Evolutionary conservation across 2,888 invertebrate genomes (phyloP).

Genomic region (Rotaria sp.): DNA sequence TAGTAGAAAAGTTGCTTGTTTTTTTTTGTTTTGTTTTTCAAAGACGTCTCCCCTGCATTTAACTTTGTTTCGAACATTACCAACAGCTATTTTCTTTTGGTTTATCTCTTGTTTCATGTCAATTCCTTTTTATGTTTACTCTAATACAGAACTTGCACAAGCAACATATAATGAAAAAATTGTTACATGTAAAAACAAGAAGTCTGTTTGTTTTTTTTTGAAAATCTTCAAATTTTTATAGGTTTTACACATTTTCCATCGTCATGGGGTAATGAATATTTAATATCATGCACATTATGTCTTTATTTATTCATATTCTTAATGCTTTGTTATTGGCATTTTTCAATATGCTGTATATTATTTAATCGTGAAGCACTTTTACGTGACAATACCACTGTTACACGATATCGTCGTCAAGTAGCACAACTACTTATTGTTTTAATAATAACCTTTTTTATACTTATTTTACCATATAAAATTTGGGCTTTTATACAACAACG

Average conservation of each 20-base stretch:
- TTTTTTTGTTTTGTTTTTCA: neutral
- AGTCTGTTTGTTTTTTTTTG: neutral
- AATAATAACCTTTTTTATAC: neutral
- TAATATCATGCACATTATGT: neutral
- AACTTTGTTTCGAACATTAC: neutral
- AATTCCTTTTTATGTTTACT: neutral
- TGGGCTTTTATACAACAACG: neutral
- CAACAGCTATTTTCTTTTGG: neutral
- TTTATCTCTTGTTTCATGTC: neutral
- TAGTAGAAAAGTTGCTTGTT: too few relatives aligned
- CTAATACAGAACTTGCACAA: neutral
- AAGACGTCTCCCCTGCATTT: neutral
- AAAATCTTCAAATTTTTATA: neutral
- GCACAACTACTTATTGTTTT: neutral
- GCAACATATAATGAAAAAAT: neutral
- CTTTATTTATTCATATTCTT: neutral
- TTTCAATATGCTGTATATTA: neutral
- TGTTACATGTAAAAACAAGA: neutral
- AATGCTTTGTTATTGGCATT: slow-evolving; percentile 25
- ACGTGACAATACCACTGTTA: neutral
- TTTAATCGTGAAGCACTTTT: slow-evolving; percentile 10
- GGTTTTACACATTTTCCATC: neutral
- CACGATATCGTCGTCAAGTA: slow-evolving; percentile 11
- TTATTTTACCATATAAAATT: slow-evolving; percentile 13
- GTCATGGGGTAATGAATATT: neutral